Percentiles rank a stretch among this genome's conserved stretches.
Conservation (phyloP, 2,113 vertebrate genomes). For the Orthonyx spaldingii region DNA sequence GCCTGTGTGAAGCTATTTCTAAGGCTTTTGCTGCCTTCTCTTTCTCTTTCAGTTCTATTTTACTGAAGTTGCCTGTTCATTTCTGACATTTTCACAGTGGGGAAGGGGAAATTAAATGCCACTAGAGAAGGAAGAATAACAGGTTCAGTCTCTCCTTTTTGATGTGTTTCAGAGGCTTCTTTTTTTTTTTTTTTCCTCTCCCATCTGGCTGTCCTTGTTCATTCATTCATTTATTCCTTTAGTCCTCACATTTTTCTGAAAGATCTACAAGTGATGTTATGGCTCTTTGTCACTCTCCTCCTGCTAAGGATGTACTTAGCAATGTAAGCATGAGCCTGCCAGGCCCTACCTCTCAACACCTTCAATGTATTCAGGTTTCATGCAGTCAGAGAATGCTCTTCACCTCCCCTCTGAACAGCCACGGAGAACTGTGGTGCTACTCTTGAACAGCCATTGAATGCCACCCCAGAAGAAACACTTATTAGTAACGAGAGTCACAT, state of each 20-base stretch:
- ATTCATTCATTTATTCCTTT: not conserved
- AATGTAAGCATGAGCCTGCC: not conserved
- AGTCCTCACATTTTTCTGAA: not conserved
- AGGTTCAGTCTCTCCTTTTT: not conserved
- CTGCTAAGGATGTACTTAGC: not conserved
- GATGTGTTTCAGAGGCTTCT: not conserved
- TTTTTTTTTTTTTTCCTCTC: not conserved
- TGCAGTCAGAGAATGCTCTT: not conserved
- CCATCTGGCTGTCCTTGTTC: not conserved
- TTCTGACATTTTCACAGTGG: not conserved
- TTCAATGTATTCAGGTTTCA: not conserved
- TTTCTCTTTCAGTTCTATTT: slow-evolving; percentile 26
- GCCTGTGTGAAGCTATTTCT: not conserved
- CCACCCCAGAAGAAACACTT: not conserved
- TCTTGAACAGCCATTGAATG: not conserved
- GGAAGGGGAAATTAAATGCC: slow-evolving; percentile 18
- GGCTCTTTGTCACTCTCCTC: not conserved
- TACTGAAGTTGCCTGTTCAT: not conserved
- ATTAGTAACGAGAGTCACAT: not conserved
- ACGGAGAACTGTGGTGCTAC: not conserved
- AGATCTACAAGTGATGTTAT: not conserved
- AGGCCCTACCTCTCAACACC: not conserved
- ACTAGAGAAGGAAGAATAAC: not conserved
- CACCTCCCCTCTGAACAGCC: not conserved
- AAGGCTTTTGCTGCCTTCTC: not conserved